Conservation (phyloP, 1,140 invertebrate species). For the Anastatus disparis region DNA sequence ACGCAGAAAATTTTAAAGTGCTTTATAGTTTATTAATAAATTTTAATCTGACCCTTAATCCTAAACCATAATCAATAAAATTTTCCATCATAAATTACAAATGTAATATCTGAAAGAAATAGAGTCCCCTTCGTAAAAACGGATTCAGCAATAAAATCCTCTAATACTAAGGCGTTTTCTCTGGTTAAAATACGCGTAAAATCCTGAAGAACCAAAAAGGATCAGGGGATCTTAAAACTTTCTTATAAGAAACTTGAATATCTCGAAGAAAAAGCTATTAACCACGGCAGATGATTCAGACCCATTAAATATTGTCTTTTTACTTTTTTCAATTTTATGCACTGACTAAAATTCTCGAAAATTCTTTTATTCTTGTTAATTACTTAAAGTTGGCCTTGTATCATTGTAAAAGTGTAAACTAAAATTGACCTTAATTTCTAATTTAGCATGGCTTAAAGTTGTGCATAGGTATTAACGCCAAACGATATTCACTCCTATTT, state of each 20-base stretch:
- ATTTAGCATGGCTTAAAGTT: no score
- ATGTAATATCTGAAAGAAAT: no score
- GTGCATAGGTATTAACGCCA: no score
- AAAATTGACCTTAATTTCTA: no score
- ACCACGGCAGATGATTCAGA: conserved; percentile 6
- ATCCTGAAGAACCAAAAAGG: background rate
- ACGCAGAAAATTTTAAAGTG: no score
- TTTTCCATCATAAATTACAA: background rate
- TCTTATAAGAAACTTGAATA: background rate
- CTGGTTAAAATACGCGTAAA: background rate
- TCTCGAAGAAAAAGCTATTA: background rate
- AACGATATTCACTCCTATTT: no score
- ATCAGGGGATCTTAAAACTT: background rate
- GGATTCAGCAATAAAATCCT: conserved; percentile 1
- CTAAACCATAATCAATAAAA: background rate
- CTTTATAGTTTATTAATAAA: background rate
- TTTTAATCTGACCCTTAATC: background rate
- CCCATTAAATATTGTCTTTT: background rate
- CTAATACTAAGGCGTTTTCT: background rate
- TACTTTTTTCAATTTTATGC: background rate
- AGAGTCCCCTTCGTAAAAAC: background rate
- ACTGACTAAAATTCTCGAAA: background rate
- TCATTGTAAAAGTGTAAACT: no score
- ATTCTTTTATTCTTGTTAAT: conserved; percentile 2
- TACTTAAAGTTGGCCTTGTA: no score